Base-by-base conservation (phyloP, 1,140 invertebrate species). In the Thaumetopoea pityocampa region DNA sequence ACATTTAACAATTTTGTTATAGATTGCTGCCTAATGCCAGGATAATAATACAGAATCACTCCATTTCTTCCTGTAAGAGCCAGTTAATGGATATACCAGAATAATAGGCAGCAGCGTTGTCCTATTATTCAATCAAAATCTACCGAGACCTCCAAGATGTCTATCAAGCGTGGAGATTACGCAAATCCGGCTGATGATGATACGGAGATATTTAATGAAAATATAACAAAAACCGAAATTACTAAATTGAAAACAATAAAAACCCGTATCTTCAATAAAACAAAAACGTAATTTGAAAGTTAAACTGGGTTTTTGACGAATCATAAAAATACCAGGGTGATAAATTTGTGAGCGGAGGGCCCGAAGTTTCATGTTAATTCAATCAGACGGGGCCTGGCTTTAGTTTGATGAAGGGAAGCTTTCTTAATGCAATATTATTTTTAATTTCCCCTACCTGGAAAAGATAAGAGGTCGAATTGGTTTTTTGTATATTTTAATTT, bases 311-410 rank as follows among this genome's bases (percentile, higher is more conserved):
- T 61, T 62, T 67, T 63, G 57, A 70, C 58, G 51, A 51, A 41
- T 43, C 41, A 42, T 48, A 73, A 68, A 71, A 66, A 53, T 59
- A 53, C 52, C 52, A 55, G 50, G 53, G 49, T 65, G 44, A 74
- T 74, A 78, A 78, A 74, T 78, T 74, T 73, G 52, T 78, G 66
- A 67, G 42, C 19, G 33, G 26, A 40, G 45, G 48, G 37, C 50
- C 29, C 43, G 69, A 77, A 76, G 53, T 71, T 79, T 66, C 59
- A 58, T 65, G 73, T 61, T 76, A 76, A 79, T 79, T 79, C 67
- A 79, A 79, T 79, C 69, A 73, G 50, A 51, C 43, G 44, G 10
- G 16, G 55, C 53, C 59, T 60, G 74, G 67, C 69, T 76, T 71
- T 67, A 65, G 63, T 68, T 70, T 71, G 70, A 78, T 63, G 59